phyloP scores from a whole-genome alignment of 1,140 invertebrate species.

The Ceratina japonica region DNA sequence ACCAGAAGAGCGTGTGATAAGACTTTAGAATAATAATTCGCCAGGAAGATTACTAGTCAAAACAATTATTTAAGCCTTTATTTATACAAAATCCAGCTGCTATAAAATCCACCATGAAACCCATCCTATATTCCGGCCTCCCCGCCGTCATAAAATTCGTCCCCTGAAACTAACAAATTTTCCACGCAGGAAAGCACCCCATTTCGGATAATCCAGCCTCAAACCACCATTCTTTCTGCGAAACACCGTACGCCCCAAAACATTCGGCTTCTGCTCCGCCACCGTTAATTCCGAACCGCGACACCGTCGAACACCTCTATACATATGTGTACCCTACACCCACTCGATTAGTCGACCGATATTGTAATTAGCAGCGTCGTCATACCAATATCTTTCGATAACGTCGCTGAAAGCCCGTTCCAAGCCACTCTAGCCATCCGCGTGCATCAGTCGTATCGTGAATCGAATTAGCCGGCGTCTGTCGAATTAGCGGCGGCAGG shows the following conservation, averaged over 20 bases:
- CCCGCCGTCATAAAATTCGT: no score
- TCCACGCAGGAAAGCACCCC: no score
- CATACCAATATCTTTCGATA: constrained; percentile 25
- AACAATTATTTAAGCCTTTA: no score
- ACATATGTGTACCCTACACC: no score
- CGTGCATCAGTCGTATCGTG: not conserved
- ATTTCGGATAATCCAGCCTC: no score
- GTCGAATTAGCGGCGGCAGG: constrained; percentile 39
- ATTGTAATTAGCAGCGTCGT: constrained; percentile 22
- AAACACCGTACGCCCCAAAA: not conserved
- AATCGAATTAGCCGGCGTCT: constrained; percentile 38
- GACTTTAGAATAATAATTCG: not conserved
- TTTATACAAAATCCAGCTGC: no score
- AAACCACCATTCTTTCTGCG: not conserved
- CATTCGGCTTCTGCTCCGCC: not conserved
- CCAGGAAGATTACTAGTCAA: no score
- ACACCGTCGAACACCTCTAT: not conserved
- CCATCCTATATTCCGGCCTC: no score
- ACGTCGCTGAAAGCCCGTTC: constrained; percentile 1
- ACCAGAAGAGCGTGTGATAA: not conserved
- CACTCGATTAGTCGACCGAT: constrained; percentile 18
- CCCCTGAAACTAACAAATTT: no score
- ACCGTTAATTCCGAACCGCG: not conserved
- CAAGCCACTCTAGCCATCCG: not conserved
- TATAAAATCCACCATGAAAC: no score